Evolutionary conservation across 2,888 invertebrate genomes (phyloP), one percentile per base, ranked within the genome.

Genomic region (Halocaridina rubra): DNA sequence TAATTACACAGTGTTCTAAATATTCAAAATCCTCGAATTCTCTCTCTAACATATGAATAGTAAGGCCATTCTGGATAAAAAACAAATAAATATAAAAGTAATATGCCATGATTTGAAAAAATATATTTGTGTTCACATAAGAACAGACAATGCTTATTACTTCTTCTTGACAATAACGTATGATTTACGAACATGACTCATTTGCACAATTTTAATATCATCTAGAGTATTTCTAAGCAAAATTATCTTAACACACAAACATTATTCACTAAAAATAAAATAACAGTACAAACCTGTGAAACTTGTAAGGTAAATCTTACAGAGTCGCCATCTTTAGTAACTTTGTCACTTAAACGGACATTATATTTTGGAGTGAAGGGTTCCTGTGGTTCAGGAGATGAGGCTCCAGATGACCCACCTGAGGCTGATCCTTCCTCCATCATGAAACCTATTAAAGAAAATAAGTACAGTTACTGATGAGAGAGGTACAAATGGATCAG

Each of bases 1-100:
- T 91, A 7, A 90, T 89, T 30, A 92, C 88, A 86, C 90, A 90
- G 88, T 92, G 92, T 72, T 92, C 91, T 24, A 92, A 89, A 90
- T 91, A 91, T 87, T 91, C 91, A 81, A 92, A 89, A 89, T 92
- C 92, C 80, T 91, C 91, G 89, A 90, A 91, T 80, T 90, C 90
- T 32, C 92, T 88, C 59, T 88, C 86, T 72, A 89, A 84, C 30
- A 87, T 71, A 33, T 88, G 80, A 24, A 88, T 75, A 16, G 77
- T 84, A 32, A 78, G 67, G 61, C 82, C 86, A 74, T 86, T 82
- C 86, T 86, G 69, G 4, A 61, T 30, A 57, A 53, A 19, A 69
- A 19, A n/a, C n/a, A n/a, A n/a, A n/a, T n/a, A n/a, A n/a, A n/a
- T n/a, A n/a, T n/a, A n/a, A n/a, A n/a, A n/a, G n/a, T n/a, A n/a